A percentile compares a stretch with the other conserved stretches of the same genome.
These are phyloP conservation scores for Eubucco bourcierii DNA, from an alignment of 2,113 vertebrate species.

Conservation along the genomic window DNA sequence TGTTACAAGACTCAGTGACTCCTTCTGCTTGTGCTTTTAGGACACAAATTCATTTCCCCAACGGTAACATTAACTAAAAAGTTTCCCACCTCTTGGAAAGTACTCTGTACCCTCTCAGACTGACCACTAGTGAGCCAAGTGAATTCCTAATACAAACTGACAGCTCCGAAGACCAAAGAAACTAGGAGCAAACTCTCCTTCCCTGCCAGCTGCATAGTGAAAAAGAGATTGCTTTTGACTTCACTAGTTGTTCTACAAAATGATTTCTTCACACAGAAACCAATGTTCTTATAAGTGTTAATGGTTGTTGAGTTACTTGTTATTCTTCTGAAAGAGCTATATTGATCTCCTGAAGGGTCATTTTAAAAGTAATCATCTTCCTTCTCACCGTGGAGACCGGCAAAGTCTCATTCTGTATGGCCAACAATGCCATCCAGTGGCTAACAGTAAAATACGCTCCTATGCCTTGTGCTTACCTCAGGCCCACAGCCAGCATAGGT, in stretches of 20 bases:
- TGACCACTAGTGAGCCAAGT: not conserved
- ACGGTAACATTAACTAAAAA: not conserved
- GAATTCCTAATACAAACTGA: not conserved
- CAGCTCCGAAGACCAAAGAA: not conserved
- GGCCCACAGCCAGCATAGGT: slow-evolving; percentile 96
- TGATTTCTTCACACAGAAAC: not conserved
- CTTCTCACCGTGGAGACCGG: not conserved
- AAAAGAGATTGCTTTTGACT: not conserved
- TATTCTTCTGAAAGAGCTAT: not conserved
- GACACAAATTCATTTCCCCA: not conserved
- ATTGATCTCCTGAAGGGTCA: not conserved
- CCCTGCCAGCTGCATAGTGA: not conserved
- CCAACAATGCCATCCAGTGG: slow-evolving; percentile 9
- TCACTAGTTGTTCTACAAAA: not conserved
- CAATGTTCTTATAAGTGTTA: not conserved
- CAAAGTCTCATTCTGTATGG: not conserved
- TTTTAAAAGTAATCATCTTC: not conserved
- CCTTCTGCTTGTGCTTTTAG: not conserved
- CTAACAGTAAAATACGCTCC: not conserved
- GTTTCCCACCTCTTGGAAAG: not conserved
- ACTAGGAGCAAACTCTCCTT: not conserved
- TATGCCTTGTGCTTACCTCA: slow-evolving; percentile 79
- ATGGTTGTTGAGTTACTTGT: too few relatives aligned
- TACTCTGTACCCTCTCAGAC: not conserved
- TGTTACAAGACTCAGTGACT: not conserved